Evolutionary conservation across 2,113 vertebrate species (phyloP).

Genomic region (Daubentonia madagascariensis): DNA sequence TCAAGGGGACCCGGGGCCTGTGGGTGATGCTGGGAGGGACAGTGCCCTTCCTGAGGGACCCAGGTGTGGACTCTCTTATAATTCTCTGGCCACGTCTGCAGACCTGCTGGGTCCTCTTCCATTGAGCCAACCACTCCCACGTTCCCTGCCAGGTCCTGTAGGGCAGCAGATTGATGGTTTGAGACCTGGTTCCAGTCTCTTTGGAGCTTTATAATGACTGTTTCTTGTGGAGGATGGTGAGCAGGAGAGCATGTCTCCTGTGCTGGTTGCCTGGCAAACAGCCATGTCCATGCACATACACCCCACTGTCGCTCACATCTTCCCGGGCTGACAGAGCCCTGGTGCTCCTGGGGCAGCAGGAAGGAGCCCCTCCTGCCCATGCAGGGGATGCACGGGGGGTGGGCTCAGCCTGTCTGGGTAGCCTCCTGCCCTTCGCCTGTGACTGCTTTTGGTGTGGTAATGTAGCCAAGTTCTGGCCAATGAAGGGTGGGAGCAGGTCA

Average conservation of each 20-base stretch:
- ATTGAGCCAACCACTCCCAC: too few species aligned
- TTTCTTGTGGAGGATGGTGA: background rate
- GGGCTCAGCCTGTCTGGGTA: background rate
- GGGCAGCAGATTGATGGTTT: background rate
- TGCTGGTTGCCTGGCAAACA: too few species aligned
- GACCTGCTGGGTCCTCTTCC: too few species aligned
- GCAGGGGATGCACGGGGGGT: accelerated
- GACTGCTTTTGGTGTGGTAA: background rate
- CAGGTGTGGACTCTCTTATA: too few species aligned
- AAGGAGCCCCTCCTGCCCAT: background rate
- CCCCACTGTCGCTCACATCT: background rate
- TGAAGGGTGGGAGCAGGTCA: background rate
- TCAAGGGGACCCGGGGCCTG: too few species aligned
- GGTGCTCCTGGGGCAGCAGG: background rate
- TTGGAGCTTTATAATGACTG: background rate
- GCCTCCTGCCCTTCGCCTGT: background rate
- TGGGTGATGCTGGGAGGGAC: too few species aligned
- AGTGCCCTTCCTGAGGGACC: too few species aligned
- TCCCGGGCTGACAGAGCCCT: background rate
- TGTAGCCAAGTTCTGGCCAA: background rate
- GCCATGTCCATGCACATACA: background rate
- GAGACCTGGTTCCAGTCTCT: background rate
- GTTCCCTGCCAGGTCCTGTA: background rate
- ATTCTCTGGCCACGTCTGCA: too few species aligned
- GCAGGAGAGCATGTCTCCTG: background rate